Evolutionary conservation across 1,140 invertebrate species (phyloP).

Genomic region (Lordiphosa stackelbergi): DNA sequence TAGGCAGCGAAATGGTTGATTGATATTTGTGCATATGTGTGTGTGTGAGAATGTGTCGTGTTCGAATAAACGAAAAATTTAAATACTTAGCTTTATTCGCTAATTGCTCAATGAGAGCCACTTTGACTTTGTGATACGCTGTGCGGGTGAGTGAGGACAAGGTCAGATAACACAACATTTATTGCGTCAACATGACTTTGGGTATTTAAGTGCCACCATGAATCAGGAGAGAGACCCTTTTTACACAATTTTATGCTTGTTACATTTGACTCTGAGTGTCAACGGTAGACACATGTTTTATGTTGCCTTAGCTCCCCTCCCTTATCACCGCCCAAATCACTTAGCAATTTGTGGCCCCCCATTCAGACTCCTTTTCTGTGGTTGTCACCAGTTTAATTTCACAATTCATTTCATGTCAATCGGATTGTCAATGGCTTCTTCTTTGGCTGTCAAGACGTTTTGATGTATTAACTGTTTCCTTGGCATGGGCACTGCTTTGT

Average conservation of each 20-base stretch:
- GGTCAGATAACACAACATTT: constrained; percentile 19
- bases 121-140: constrained; percentile 18
- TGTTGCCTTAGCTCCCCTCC: constrained; percentile 6
- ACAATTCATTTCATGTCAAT: constrained; percentile 75
- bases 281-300: constrained; percentile 42
- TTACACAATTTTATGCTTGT: constrained; percentile 40
- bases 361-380: constrained; percentile 32
- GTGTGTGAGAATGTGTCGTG: constrained; percentile 13
- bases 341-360: constrained; percentile 57
- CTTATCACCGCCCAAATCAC: constrained; percentile 36
- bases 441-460: constrained; percentile 57
- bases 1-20: constrained; percentile 47
- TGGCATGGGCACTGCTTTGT: constrained; percentile 28
- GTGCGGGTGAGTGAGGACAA: constrained; percentile 41
- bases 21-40: constrained; percentile 33
- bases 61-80: constrained; percentile 10
- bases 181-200: constrained; percentile 43
- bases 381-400: constrained; percentile 69
- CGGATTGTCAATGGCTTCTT: constrained; percentile 53
- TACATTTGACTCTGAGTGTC: constrained; percentile 54
- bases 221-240: constrained; percentile 20
- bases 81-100: constrained; percentile 10
- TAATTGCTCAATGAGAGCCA: constrained; percentile 39
- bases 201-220: constrained; percentile 17
- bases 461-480: constrained; percentile 68